Evolutionary conservation across 2,113 vertebrate genomes (phyloP).

Genomic region (Psammodynastes pulverulentus): DNA sequence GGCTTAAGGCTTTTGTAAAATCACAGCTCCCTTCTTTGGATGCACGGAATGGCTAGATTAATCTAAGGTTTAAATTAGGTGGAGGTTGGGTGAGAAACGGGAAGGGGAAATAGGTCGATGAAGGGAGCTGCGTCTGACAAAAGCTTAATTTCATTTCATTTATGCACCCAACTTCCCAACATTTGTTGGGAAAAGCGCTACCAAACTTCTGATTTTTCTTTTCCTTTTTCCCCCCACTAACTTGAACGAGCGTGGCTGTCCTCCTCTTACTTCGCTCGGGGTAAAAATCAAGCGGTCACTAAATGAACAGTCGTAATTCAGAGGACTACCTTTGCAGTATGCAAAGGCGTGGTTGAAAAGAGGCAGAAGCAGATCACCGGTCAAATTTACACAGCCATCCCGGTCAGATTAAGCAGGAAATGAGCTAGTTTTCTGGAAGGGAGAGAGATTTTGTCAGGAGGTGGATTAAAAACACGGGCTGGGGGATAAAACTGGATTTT

Average conservation of each 20-base stretch:
- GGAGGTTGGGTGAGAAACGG: background rate
- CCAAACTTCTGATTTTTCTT: background rate
- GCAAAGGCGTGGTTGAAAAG: background rate
- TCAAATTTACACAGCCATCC: background rate
- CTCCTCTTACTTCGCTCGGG: background rate
- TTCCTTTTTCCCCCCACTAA: rapidly evolving
- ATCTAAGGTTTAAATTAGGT: background rate
- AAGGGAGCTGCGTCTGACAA: background rate
- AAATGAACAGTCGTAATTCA: background rate
- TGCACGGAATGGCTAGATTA: background rate
- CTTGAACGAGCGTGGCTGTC: too few species aligned
- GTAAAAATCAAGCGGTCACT: background rate
- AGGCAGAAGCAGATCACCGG: background rate
- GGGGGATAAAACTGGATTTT: background rate
- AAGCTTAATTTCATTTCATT: background rate
- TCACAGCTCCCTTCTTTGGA: background rate
- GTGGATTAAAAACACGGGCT: background rate
- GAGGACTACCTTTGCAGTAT: background rate
- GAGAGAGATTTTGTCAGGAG: background rate
- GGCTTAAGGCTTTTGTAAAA: background rate
- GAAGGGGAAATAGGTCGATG: background rate
- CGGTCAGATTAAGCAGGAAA: background rate
- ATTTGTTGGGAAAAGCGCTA: background rate
- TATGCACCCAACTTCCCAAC: background rate
- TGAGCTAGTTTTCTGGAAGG: background rate